These are phyloP conservation scores for Thunnus albacares DNA, from an alignment of 2,797 vertebrate species.

Conservation along the genomic window DNA sequence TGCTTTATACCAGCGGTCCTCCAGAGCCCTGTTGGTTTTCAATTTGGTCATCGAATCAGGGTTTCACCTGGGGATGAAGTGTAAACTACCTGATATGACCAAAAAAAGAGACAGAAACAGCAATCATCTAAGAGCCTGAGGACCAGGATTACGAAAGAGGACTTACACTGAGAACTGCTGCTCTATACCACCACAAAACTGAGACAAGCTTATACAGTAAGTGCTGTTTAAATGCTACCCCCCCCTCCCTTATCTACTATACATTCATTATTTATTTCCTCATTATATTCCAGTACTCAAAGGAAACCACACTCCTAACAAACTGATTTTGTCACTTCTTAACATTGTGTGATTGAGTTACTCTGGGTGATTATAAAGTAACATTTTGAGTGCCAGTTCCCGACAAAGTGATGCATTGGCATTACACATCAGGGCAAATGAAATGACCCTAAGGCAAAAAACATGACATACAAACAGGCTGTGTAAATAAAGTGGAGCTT, in stretches of 20 bases:
- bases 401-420: conserved; percentile 65
- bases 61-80: conserved; percentile 24
- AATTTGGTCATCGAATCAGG: conserved; percentile 29
- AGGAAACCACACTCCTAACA: conserved; percentile 65
- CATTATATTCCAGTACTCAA: conserved; percentile 76
- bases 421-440: conserved; percentile 68
- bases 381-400: conserved; percentile 77
- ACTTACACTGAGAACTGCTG: conserved; percentile 53
- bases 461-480: conserved; percentile 55
- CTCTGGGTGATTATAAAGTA: conserved; percentile 68
- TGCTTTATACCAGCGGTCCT: conserved; percentile 23
- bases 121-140: conserved; percentile 38
- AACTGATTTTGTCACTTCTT: conserved; percentile 59
- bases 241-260: conserved; percentile 60
- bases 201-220: conserved; percentile 75
- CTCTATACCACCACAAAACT: conserved; percentile 68
- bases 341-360: conserved; percentile 72
- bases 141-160: conserved; percentile 50
- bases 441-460: conserved; percentile 61
- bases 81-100: not conserved
- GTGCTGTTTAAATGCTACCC: conserved; percentile 75
- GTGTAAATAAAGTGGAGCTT: conserved; percentile 65
- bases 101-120: not conserved
- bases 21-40: conserved; percentile 44
- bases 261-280: conserved; percentile 79